Evolutionary conservation across 2,797 vertebrate genomes (phyloP).

Genomic region (Pangasius sanitwongsei): DNA sequence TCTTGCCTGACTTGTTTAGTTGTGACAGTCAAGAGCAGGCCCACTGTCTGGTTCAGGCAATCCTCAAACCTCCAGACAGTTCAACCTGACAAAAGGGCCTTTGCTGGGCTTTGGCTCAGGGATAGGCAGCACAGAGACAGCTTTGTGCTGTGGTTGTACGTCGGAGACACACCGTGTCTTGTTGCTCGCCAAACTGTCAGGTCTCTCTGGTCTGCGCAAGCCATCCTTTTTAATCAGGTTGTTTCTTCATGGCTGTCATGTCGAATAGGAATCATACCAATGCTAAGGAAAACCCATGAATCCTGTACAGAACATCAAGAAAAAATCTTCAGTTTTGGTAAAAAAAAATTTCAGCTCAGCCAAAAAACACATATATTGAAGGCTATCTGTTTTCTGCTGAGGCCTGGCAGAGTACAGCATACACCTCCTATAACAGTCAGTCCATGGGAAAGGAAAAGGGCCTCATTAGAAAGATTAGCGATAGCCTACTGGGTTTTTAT

Average conservation of each 20-base stretch:
- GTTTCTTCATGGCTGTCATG: constrained; percentile 25
- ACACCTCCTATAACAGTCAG: constrained; percentile 26
- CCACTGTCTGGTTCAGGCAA: constrained; percentile 50
- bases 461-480: constrained; percentile 56
- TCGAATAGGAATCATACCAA: constrained; percentile 15
- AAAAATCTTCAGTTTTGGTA: not conserved
- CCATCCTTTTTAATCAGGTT: constrained; percentile 38
- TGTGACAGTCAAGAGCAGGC: constrained; percentile 51
- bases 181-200: constrained; percentile 51
- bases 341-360: not conserved
- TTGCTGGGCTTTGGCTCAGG: constrained; percentile 48
- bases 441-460: constrained; percentile 46
- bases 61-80: constrained; percentile 53
- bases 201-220: constrained; percentile 29
- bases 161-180: constrained; percentile 44
- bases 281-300: not conserved
- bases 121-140: constrained; percentile 53
- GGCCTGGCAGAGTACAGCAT: constrained; percentile 21
- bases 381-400: not conserved
- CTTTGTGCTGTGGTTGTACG: constrained; percentile 56
- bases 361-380: not conserved
- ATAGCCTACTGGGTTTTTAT: constrained; percentile 52
- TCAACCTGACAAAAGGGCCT: constrained; percentile 56
- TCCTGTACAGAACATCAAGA: not conserved
- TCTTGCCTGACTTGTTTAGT: constrained; percentile 43